A percentile compares a stretch with the other conserved stretches of the same genome.
phyloP scores from a whole-genome alignment of 1,140 invertebrate species.

The Mylabris phalerata region DNA sequence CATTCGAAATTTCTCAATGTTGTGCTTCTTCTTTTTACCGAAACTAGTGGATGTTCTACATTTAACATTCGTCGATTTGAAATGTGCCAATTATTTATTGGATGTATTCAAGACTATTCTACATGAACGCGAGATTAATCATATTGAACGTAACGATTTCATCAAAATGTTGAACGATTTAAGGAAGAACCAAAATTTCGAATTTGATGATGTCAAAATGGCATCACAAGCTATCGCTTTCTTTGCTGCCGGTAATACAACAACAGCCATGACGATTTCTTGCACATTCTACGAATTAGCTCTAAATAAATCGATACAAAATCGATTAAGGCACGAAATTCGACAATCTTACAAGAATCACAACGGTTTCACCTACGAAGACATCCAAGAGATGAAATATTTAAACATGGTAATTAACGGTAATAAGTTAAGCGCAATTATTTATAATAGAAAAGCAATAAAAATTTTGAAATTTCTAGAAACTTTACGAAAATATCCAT shows the following conservation, averaged over 20 bases:
- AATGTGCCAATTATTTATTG: slow-evolving; percentile 25
- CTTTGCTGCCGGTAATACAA: slow-evolving; percentile 57
- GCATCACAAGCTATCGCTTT: slow-evolving; percentile 40
- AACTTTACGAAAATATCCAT: slow-evolving; percentile 46
- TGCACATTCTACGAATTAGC: slow-evolving; percentile 54
- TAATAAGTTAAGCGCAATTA: slow-evolving; percentile 39
- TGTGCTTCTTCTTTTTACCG: slow-evolving; percentile 25
- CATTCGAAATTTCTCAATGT: slow-evolving; percentile 7
- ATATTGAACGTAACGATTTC: slow-evolving; percentile 45
- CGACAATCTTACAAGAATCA: slow-evolving; percentile 43
- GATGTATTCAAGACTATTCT: slow-evolving; percentile 28
- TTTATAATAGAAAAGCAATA: too few species aligned
- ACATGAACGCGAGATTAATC: slow-evolving; percentile 30
- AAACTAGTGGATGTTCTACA: slow-evolving; percentile 20
- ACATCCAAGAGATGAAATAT: slow-evolving; percentile 37
- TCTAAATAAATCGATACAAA: slow-evolving; percentile 52
- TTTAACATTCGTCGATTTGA: slow-evolving; percentile 21
- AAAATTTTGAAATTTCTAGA: slow-evolving; percentile 17
- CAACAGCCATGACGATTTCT: slow-evolving; percentile 51
- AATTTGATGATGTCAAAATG: slow-evolving; percentile 19
- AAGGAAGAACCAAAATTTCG: slow-evolving; percentile 30
- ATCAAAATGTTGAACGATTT: slow-evolving; percentile 50
- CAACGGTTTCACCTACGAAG: slow-evolving; percentile 48
- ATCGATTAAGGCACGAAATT: slow-evolving; percentile 53
- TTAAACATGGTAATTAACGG: slow-evolving; percentile 44